Conservation (phyloP, 1,140 invertebrate species). For the Grapholita molesta region DNA sequence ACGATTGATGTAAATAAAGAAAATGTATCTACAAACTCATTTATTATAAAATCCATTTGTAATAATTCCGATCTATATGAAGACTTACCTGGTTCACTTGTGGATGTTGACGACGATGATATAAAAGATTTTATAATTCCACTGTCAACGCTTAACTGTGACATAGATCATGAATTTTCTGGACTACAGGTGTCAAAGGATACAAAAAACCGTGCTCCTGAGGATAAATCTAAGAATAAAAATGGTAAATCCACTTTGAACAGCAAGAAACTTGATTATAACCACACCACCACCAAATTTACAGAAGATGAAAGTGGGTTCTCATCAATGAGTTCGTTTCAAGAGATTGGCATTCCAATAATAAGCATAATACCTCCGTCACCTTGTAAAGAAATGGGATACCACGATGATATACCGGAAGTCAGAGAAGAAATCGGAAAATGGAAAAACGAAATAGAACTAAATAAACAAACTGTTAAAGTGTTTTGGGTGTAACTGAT, state of each 20-base stretch:
- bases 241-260: conserved; percentile 59
- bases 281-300: conserved; percentile 66
- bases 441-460: conserved; percentile 57
- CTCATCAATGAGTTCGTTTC: conserved; percentile 89
- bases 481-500: conserved; percentile 66
- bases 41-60: conserved; percentile 37
- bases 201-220: conserved; percentile 21
- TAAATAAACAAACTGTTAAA: conserved; percentile 67
- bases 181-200: conserved; percentile 66
- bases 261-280: conserved; percentile 46
- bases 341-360: conserved; percentile 84
- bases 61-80: conserved; percentile 36
- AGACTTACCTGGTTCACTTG: conserved; percentile 37
- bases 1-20: conserved; percentile 40
- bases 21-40: conserved; percentile 34
- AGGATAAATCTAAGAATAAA: conserved; percentile 35
- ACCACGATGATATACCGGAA: conserved; percentile 47
- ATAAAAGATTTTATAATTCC: conserved; percentile 46
- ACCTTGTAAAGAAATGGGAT: conserved; percentile 60
- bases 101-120: conserved; percentile 38
- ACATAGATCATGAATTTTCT: conserved; percentile 60
- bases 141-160: conserved; percentile 40
- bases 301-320: conserved; percentile 89
- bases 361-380: conserved; percentile 70
- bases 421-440: conserved; percentile 46